phyloP scores from a whole-genome alignment of 2,113 vertebrate species.

The Canis aureus region DNA sequence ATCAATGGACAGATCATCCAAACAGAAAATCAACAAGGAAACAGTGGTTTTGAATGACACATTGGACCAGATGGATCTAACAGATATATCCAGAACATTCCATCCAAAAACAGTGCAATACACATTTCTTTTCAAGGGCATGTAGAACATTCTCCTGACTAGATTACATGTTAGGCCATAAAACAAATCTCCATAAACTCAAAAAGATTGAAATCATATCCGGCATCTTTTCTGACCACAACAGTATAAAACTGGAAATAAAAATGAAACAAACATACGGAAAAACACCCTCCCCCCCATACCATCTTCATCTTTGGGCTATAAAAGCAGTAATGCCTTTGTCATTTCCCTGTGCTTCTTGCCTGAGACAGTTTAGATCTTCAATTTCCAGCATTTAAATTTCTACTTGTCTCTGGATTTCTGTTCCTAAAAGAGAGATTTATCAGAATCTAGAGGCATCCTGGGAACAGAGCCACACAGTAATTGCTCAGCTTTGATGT shows the following conservation, averaged over 20 bases:
- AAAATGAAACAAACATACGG: not conserved
- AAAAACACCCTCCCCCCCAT: not conserved
- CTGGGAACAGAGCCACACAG: not conserved
- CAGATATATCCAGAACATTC: not conserved
- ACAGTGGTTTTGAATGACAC: not conserved
- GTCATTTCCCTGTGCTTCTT: conserved; percentile 35
- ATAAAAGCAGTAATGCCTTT: conserved; percentile 41
- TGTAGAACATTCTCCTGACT: not conserved
- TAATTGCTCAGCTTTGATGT: conserved; percentile 33
- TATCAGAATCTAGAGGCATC: not conserved
- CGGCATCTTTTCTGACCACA: not conserved
- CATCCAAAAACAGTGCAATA: not conserved
- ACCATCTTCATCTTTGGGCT: conserved; percentile 31
- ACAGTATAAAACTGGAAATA: not conserved
- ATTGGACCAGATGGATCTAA: not conserved
- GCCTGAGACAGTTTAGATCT: conserved; percentile 27
- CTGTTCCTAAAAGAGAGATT: conserved; percentile 13
- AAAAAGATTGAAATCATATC: not conserved
- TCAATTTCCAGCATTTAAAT: conserved; percentile 14
- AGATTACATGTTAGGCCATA: not conserved
- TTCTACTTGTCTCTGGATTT: conserved; percentile 33
- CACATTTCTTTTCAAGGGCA: not conserved
- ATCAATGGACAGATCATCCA: not conserved
- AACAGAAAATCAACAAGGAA: not conserved
- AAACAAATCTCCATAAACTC: not conserved